Percentiles rank a stretch among this genome's conserved stretches.
Conservation (phyloP, 1,140 invertebrate genomes). For the Orchesella cincta region DNA sequence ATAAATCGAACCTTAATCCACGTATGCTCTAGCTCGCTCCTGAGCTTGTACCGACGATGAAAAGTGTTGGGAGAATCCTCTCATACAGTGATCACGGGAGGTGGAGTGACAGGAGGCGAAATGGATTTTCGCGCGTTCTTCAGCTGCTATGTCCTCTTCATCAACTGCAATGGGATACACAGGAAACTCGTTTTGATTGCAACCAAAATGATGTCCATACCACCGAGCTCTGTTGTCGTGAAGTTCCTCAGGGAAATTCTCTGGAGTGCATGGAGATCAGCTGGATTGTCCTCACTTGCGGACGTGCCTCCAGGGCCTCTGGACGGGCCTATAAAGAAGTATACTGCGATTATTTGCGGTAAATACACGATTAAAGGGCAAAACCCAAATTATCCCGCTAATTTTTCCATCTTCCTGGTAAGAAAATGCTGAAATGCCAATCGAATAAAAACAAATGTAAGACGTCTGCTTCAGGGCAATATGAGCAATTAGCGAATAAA, state of each 20-base stretch:
- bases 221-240: neutral
- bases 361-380: neutral
- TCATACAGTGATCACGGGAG: neutral
- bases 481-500: no score
- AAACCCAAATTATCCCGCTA: neutral
- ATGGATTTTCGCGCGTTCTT: neutral
- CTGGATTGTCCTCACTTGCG: neutral
- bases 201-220: neutral
- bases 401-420: neutral
- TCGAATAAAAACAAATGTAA: constrained; percentile 12
- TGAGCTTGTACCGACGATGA: neutral
- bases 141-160: no score
- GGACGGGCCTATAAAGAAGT: no score
- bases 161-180: neutral
- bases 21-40: no score
- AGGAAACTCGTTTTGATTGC: neutral
- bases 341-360: no score
- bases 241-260: neutral
- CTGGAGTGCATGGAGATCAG: neutral
- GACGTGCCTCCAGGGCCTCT: neutral
- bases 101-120: neutral
- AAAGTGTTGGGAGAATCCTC: neutral
- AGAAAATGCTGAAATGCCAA: neutral
- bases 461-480: neutral
- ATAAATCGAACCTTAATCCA: no score